Base-by-base conservation (phyloP, 2,113 vertebrate species). In the Gnathonemus echidnorhynchus region DNA sequence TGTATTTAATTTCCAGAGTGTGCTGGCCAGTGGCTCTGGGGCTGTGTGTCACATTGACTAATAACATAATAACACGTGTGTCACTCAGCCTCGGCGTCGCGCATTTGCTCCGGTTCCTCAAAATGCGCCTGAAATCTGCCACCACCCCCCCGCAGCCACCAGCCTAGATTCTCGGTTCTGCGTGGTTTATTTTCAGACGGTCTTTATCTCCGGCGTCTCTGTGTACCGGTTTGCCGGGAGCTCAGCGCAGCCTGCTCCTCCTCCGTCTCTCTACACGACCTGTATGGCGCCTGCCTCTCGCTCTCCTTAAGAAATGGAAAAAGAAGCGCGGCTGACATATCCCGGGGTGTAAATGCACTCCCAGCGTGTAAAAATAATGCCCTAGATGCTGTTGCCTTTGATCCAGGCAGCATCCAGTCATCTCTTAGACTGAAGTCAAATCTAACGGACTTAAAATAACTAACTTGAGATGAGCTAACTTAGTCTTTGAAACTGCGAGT, bases 1-100 rank as follows among this genome's bases (percentile, higher is more conserved):
- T 89, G 74, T 89, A 89, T 90, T 58, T 58, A 88, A 88, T 74
- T 70, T 50, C 70, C 49, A 88, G 50, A 88, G 86, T 56, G 45
- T 19, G 66, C 74, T 50, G 56, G 62, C 86, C 53, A 48, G 50
- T 31, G 86, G 86, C 86, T 56, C 27, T 56, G 17, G 62, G 49
- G 86, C 86, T 53, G 50, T 39, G 86, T 87, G 48, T 87, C n/a
- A 87, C 49, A 87, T 87, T 87, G 50, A 87, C 86, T 87, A 87
- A 87, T 87, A 87, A 87, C 48, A 53, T 87, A 53, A 87, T 87
- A 87, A 87, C 45, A 87, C 48, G 49, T 87, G 27, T 87, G 49
- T 35, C 86, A 87, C 27, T n/a, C 49, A 35, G 50, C 48, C 49
- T 88, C 86, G 19, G 21, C 74, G 70, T 35, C 70, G 13, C 3